Conservation (phyloP, 2,797 vertebrate species). For the Poeciliopsis gracilis region DNA sequence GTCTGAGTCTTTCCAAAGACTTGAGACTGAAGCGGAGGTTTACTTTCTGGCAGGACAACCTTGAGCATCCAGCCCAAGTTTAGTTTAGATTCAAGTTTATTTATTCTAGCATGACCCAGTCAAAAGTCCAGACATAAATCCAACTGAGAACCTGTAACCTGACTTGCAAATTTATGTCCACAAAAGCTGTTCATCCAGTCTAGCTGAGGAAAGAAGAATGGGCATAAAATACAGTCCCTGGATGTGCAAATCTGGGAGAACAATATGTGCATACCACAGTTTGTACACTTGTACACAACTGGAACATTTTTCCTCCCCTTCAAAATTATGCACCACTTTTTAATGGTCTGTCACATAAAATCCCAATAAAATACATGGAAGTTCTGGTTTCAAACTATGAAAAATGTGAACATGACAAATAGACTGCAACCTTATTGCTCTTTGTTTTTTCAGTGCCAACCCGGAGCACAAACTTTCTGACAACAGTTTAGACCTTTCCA, state of each 20-base stretch:
- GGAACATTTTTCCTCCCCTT: not conserved
- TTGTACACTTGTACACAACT: not conserved
- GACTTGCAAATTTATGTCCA: not conserved
- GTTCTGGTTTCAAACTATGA: not conserved
- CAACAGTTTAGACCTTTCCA: slow-evolving; percentile 86
- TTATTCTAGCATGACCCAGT: not conserved
- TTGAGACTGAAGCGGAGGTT: not conserved
- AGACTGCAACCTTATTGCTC: not conserved
- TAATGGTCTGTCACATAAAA: not conserved
- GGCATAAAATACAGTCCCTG: not conserved
- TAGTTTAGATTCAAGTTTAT: not conserved
- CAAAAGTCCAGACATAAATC: not conserved
- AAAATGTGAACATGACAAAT: not conserved
- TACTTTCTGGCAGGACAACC: not conserved
- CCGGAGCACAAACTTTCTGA: slow-evolving; percentile 89
- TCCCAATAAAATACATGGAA: not conserved
- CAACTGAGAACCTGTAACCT: not conserved
- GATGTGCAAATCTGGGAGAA: not conserved
- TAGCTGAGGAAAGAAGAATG: not conserved
- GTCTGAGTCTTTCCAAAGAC: not conserved
- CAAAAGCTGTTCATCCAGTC: not conserved
- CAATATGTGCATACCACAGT: not conserved
- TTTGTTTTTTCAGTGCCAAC: slow-evolving; percentile 84
- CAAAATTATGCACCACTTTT: not conserved
- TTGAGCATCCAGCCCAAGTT: not conserved